phyloP scores from a whole-genome alignment of 2,113 vertebrate species.

The Nesogale talazaci region DNA sequence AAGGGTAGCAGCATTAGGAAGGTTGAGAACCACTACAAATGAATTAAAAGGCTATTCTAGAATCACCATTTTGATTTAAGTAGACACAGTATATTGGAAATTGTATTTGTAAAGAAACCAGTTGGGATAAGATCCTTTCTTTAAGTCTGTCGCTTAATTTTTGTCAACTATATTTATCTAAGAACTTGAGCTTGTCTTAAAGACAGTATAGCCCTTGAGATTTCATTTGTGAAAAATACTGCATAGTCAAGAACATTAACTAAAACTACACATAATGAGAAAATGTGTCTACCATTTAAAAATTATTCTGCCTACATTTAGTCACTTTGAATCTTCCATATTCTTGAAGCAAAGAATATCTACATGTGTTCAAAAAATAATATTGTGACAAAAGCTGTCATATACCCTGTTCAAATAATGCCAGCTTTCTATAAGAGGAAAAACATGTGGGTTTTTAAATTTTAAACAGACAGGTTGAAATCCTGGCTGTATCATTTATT shows the following conservation, averaged over 20 bases:
- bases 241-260: neutral
- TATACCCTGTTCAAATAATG: neutral
- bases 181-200: neutral
- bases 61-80: slow-evolving; percentile 41
- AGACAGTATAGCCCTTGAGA: slow-evolving; percentile 10
- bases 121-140: slow-evolving; percentile 45
- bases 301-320: neutral
- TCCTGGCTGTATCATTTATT: neutral
- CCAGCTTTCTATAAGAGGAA: neutral
- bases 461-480: neutral
- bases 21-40: too few species aligned
- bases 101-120: slow-evolving; percentile 41
- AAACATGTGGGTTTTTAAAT: neutral
- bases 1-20: too few species aligned
- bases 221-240: neutral
- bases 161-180: neutral
- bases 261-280: slow-evolving; percentile 17
- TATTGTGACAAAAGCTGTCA: neutral
- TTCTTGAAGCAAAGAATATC: slow-evolving; percentile 36
- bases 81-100: slow-evolving; percentile 28
- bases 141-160: slow-evolving; percentile 39
- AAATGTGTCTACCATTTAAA: neutral
- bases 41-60: neutral
- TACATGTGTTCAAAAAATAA: slow-evolving; percentile 15
- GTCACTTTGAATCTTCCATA: neutral